Base-by-base conservation (phyloP, 2,113 vertebrate genomes). In the Oreotragus oreotragus region DNA sequence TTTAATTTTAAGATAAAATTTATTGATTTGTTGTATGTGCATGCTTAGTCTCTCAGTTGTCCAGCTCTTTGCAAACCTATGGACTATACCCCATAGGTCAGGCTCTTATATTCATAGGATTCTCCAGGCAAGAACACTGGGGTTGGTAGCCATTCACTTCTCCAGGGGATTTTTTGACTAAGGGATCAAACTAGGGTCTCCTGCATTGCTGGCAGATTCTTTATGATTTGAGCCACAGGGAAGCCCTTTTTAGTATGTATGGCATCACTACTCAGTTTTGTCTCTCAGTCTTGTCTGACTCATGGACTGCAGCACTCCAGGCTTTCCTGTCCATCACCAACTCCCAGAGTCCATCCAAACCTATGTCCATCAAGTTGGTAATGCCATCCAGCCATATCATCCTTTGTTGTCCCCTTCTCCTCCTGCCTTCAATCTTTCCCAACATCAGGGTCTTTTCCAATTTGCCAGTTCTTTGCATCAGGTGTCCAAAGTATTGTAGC, bases 341-440 rank as follows among this genome's bases (percentile, higher is more conserved):
- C n/a, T 23, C 19, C n/a, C 10, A 11, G 66, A 70, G 66, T 36
- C 2, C 17, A 23, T 21, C 17, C n/a, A 70, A 39, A 70, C 66
- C 17, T 21, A 6, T 23, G 5, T 39, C n/a, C n/a, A 39, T 70
- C 0, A 0, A 23, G 66, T 39, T 2, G 0, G n/a, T 70, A 21
- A 39, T 70, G 5, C n/a, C 66, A 70, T 70, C 19, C 19, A 39
- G 12, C n/a, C 19, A 39, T 39, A 6, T 70, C n/a, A 39, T 70
- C n/a, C 66, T 70, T 23, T 39, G n/a, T 70, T 39, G 66, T 23
- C n/a, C n/a, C n/a, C 19, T 39, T 70, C 10, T 70, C 66, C 19
- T 39, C 66, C 66, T 70, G n/a, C 66, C n/a, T 23, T 23, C 66
- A 70, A 70, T 39, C 10, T 23, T 39, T 70, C 66, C 10, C 66